phyloP scores from a whole-genome alignment of 2,888 invertebrate species.

The Pyrochroa serraticornis region DNA sequence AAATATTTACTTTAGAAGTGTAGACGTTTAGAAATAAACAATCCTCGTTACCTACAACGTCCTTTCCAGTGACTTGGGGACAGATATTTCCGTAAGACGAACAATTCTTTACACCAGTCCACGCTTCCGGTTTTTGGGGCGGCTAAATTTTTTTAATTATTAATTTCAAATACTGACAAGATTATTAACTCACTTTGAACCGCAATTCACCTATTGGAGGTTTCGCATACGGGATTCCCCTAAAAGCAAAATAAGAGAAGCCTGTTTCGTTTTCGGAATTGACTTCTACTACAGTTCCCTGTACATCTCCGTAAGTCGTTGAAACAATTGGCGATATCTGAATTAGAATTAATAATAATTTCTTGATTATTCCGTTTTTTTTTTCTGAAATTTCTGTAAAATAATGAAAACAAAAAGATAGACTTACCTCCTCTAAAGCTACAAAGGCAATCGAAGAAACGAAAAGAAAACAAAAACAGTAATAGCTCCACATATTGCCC shows the following conservation, averaged over 20 bases:
- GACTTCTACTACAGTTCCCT: not conserved
- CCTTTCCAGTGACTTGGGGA: not conserved
- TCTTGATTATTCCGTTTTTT: too few species aligned
- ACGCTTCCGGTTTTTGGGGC: not conserved
- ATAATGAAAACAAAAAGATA: too few species aligned
- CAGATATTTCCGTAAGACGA: not conserved
- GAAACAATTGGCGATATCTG: not conserved
- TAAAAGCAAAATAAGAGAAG: not conserved
- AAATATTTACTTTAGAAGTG: constrained; percentile 30
- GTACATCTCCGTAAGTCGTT: not conserved
- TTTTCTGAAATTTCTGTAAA: too few species aligned
- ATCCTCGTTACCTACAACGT: constrained; percentile 56
- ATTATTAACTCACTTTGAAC: not conserved
- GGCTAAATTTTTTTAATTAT: not conserved
- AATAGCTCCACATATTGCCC: too few species aligned
- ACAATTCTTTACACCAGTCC: not conserved
- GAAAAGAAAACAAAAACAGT: too few species aligned
- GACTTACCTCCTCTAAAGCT: too few species aligned
- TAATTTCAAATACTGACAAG: too few species aligned
- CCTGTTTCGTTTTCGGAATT: not conserved
- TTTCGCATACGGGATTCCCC: constrained; percentile 6
- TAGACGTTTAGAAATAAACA: constrained; percentile 59
- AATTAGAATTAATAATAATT: too few species aligned
- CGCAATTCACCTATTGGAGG: constrained; percentile 3
- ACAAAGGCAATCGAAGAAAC: too few species aligned